phyloP scores from a whole-genome alignment of 2,888 invertebrate species.

The Slavum lentiscoides region DNA sequence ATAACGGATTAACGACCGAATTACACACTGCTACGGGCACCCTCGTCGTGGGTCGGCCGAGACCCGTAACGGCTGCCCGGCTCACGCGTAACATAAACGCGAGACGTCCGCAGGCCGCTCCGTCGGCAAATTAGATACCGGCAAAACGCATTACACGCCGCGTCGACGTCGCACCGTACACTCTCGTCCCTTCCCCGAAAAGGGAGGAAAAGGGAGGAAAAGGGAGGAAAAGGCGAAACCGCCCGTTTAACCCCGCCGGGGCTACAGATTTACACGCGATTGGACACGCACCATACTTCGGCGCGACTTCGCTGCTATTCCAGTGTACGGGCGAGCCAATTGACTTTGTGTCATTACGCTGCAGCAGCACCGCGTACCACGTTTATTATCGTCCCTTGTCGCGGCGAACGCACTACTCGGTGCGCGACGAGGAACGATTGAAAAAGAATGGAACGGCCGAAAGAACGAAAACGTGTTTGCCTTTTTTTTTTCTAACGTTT shows the following conservation, averaged over 20 bases:
- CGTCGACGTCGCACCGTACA: not conserved
- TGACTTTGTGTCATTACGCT: not conserved
- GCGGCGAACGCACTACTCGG: no score
- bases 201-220: no score
- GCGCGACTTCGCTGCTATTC: not conserved
- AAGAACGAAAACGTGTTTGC: no score
- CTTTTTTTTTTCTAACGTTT: no score
- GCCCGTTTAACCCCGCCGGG: not conserved
- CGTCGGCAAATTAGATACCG: constrained; percentile 41
- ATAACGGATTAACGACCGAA: constrained; percentile 52
- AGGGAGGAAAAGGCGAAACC: not conserved
- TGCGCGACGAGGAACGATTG: no score
- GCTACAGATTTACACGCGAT: no score
- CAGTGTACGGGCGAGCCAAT: not conserved
- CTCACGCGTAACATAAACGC: no score
- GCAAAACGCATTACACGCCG: constrained; percentile 15
- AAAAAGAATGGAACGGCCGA: no score
- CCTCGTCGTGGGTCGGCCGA: constrained; percentile 3
- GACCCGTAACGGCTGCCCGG: no score
- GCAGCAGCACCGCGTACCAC: not conserved
- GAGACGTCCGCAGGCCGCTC: not conserved
- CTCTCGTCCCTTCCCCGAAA: no score
- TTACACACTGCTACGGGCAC: constrained; percentile 5
- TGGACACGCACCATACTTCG: not conserved
- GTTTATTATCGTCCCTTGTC: no score